Conservation (phyloP, 2,113 vertebrate species). For the Brachyhypopomus gauderio region DNA sequence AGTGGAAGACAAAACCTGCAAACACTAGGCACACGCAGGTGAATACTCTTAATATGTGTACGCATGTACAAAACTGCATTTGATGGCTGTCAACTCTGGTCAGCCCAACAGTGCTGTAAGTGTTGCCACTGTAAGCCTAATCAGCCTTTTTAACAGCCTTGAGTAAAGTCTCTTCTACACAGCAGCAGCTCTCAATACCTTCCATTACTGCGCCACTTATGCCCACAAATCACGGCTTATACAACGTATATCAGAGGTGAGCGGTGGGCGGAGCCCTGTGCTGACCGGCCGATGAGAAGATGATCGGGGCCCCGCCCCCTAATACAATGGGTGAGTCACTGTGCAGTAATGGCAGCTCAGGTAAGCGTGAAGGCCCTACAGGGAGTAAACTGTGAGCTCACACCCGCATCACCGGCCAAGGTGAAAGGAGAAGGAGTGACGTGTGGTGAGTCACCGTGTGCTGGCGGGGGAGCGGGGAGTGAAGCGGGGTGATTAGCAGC, state of each 20-base stretch:
- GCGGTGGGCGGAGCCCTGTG: no score
- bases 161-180: neutral
- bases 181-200: neutral
- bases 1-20: no score
- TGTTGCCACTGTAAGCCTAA: no score
- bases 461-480: neutral
- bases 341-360: neutral
- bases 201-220: neutral
- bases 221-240: neutral
- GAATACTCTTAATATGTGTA: no score
- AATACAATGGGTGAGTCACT: constrained; percentile 50
- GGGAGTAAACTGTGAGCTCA: constrained; percentile 30
- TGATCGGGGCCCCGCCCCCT: neutral
- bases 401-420: constrained; percentile 36
- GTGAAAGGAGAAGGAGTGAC: neutral
- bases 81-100: no score
- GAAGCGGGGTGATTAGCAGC: neutral
- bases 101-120: no score
- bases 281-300: no score
- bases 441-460: constrained; percentile 53
- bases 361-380: constrained; percentile 36
- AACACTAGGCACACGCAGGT: no score
- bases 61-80: no score
- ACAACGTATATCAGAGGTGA: no score
- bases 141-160: neutral